Evolutionary conservation across 2,113 vertebrate genomes (phyloP).

Genomic region (Gobiocypris rarus): DNA sequence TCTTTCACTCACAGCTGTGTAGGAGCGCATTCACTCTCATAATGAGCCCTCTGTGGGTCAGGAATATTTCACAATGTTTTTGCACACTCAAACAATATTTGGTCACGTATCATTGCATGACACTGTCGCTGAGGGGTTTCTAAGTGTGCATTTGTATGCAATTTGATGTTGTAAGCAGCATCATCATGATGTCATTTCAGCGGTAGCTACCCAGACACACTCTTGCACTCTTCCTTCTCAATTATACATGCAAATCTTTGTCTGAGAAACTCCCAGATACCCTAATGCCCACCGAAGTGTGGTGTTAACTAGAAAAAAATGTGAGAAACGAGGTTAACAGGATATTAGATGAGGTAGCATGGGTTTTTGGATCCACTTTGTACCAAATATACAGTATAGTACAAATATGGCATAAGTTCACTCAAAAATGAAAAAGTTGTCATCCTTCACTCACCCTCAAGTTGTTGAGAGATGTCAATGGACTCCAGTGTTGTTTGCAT

Average conservation of each 20-base stretch:
- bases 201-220: constrained; percentile 1
- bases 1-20: constrained; percentile 49
- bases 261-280: constrained; percentile 15
- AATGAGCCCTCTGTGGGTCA: constrained; percentile 46
- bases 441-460: neutral
- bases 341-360: neutral
- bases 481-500: neutral
- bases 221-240: constrained; percentile 9
- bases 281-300: neutral
- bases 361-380: neutral
- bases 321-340: neutral
- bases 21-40: constrained; percentile 45
- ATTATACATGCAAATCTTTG: constrained; percentile 51
- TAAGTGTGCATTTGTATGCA: constrained; percentile 24
- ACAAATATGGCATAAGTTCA: neutral
- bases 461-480: neutral
- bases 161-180: constrained; percentile 17
- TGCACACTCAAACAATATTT: constrained; percentile 52
- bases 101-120: constrained; percentile 13
- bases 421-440: too few relatives aligned
- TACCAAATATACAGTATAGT: neutral
- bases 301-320: neutral
- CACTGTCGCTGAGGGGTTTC: constrained; percentile 23
- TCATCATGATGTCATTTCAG: constrained; percentile 29
- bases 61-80: constrained; percentile 52